These are phyloP conservation scores for Setipinna tenuifilis DNA, from an alignment of 2,797 vertebrate species.

Conservation along the genomic window DNA sequence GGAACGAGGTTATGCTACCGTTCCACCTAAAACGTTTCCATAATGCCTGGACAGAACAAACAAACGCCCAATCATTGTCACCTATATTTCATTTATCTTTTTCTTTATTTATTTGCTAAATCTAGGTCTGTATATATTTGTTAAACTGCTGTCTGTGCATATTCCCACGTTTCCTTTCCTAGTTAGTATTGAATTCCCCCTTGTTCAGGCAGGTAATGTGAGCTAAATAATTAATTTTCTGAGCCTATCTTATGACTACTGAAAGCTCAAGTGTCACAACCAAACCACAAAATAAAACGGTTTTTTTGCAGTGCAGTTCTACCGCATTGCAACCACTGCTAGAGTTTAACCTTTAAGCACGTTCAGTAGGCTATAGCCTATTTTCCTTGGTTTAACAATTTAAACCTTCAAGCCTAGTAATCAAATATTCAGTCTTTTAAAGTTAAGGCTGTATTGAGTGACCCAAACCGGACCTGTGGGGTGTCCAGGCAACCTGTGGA, in stretches of 20 bases:
- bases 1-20: not conserved
- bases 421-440: not conserved
- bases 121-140: not conserved
- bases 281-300: not conserved
- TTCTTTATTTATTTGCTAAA: not conserved
- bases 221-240: constrained; percentile 3
- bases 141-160: not conserved
- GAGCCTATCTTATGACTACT: not conserved
- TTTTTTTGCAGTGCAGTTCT: not conserved
- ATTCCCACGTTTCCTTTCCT: not conserved
- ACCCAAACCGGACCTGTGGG: not conserved
- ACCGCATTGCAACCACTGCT: not conserved
- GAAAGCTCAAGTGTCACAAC: constrained; percentile 4
- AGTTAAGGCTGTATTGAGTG: not conserved
- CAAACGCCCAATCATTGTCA: no score
- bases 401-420: not conserved
- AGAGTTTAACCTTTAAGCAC: not conserved
- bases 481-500: not conserved
- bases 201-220: not conserved
- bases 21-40: not conserved
- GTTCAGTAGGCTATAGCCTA: not conserved
- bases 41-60: not conserved
- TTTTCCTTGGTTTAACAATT: no score
- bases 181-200: not conserved
- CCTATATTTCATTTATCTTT: not conserved